Percentiles rank a stretch among this genome's conserved stretches.
phyloP scores from a whole-genome alignment of 2,113 vertebrate species.

The Galeopterus variegatus region DNA sequence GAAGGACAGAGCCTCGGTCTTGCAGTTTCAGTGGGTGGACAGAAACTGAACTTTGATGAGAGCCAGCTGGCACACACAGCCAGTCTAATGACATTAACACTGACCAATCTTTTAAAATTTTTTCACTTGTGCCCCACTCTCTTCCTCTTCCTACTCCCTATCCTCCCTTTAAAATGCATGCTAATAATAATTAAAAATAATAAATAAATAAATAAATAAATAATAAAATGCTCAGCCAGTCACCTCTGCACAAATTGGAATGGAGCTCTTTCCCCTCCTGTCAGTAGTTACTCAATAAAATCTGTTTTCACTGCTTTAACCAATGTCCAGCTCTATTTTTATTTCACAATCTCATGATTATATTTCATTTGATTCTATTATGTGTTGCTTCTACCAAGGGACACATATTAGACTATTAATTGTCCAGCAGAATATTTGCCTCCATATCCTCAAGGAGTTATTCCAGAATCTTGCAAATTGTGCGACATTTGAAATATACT shows the following conservation, averaged over 20 bases:
- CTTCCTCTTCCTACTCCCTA: fast-evolving
- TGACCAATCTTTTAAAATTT: neutral
- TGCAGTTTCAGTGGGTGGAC: neutral
- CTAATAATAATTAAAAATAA: no score
- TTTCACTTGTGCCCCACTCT: neutral
- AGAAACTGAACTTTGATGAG: neutral
- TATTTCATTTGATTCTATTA: neutral
- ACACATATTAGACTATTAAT: neutral
- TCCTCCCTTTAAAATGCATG: neutral
- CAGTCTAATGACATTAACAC: neutral
- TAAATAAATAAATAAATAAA: no score
- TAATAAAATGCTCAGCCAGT: neutral
- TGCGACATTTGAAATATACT: neutral
- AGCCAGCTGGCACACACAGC: neutral
- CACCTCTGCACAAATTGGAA: neutral
- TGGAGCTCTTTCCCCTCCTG: neutral
- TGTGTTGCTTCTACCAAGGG: neutral
- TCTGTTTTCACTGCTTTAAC: neutral
- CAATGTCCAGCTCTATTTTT: neutral
- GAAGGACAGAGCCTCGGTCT: neutral
- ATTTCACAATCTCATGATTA: neutral
- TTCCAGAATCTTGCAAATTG: neutral
- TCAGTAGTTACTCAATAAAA: neutral
- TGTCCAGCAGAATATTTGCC: neutral
- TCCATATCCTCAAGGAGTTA: neutral